phyloP scores from a whole-genome alignment of 2,113 vertebrate species.

The Panthera leo region DNA sequence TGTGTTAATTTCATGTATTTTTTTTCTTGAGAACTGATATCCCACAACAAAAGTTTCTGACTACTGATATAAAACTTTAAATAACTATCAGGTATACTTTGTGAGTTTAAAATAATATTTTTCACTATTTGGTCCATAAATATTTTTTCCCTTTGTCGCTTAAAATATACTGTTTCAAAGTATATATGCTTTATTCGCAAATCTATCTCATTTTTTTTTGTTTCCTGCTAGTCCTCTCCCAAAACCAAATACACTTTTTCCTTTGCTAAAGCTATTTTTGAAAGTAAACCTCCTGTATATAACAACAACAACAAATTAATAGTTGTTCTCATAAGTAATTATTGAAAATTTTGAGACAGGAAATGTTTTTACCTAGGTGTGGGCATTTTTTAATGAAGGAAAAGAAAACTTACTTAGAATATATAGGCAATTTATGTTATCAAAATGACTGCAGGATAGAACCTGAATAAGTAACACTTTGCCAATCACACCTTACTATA shows the following conservation, averaged over 20 bases:
- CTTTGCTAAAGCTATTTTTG: conserved; percentile 8
- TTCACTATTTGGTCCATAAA: conserved; percentile 19
- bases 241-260: not conserved
- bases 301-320: not conserved
- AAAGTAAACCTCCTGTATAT: not conserved
- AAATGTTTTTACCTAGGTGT: not conserved
- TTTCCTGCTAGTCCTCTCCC: not conserved
- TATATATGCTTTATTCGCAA: not conserved
- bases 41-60: not conserved
- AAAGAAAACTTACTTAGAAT: not conserved
- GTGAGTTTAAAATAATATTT: conserved; percentile 29
- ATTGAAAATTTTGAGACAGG: conserved; percentile 22
- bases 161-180: conserved; percentile 32
- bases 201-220: not conserved
- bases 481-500: not conserved
- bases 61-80: not conserved
- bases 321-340: not conserved
- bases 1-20: conserved; percentile 33
- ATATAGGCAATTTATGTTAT: not conserved
- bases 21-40: conserved; percentile 26
- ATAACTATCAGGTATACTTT: not conserved
- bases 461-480: not conserved
- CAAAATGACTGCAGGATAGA: not conserved
- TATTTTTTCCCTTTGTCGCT: conserved; percentile 28
- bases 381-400: not conserved